Percentiles rank a stretch among this genome's conserved stretches.
phyloP scores from a whole-genome alignment of 2,888 invertebrate genomes.

The Euplexia lucipara region DNA sequence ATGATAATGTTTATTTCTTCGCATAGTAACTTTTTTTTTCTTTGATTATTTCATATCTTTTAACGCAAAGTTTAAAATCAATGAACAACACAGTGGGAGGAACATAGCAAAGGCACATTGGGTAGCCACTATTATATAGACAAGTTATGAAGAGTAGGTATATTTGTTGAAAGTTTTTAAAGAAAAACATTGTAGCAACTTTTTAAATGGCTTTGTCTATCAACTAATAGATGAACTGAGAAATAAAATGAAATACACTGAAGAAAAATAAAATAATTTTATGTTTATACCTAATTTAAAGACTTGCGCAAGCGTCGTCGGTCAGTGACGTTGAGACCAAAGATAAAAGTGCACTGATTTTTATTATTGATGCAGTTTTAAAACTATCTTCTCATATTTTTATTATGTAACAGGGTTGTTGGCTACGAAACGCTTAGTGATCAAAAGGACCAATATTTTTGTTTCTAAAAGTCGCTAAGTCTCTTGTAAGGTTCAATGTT shows the following conservation, averaged over 20 bases:
- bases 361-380: constrained; percentile 36
- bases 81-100: constrained; percentile 28
- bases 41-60: constrained; percentile 14
- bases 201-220: constrained; percentile 34
- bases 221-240: constrained; percentile 40
- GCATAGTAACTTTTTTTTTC: neutral
- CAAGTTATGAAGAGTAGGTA: constrained; percentile 14
- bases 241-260: constrained; percentile 12
- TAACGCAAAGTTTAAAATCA: constrained; percentile 14
- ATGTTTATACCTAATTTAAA: neutral
- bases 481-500: neutral
- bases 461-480: neutral
- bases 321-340: neutral
- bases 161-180: constrained; percentile 31
- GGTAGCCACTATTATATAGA: constrained; percentile 3
- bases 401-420: neutral
- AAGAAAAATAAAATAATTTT: constrained; percentile 12
- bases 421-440: neutral
- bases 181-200: constrained; percentile 24
- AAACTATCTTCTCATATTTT: constrained; percentile 3
- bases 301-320: constrained; percentile 8
- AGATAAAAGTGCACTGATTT: constrained; percentile 11
- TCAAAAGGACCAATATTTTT: neutral
- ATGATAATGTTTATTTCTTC: neutral
- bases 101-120: constrained; percentile 9